Conservation (phyloP, 1,140 invertebrate genomes). For the Trypoxylus dichotomus region DNA sequence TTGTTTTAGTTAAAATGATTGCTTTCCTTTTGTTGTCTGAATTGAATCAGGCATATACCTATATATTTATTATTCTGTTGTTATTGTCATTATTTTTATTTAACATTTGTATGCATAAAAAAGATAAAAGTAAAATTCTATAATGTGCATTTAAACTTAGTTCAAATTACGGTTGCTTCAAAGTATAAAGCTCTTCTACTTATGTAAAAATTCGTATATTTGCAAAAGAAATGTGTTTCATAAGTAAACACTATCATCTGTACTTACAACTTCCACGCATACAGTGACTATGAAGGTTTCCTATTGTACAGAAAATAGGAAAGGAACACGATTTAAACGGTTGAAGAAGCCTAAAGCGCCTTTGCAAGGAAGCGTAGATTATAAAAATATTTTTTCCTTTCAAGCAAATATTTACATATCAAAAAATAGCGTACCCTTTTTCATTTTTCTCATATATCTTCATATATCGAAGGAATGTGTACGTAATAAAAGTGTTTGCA, state of each 20-base stretch:
- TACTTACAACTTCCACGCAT: neutral
- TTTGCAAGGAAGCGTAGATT: neutral
- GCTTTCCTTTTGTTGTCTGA: no score
- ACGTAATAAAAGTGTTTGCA: constrained; percentile 22
- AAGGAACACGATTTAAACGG: neutral
- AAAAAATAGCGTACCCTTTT: constrained; percentile 18
- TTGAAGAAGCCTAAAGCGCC: neutral
- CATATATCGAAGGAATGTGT: constrained; percentile 16
- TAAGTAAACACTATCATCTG: neutral
- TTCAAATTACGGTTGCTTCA: no score
- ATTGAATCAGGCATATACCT: no score
- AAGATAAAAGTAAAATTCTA: no score
- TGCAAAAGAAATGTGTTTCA: neutral
- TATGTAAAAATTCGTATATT: no score
- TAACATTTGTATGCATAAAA: no score
- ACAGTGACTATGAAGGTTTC: neutral
- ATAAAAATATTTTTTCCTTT: constrained; percentile 24
- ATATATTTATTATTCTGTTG: no score
- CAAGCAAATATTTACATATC: constrained; percentile 21
- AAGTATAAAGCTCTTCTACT: no score
- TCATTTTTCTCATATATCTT: constrained; percentile 12
- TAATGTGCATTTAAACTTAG: no score
- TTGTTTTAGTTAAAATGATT: no score
- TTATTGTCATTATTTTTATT: no score
- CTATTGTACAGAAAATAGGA: neutral